phyloP scores from a whole-genome alignment of 1,140 invertebrate species.

The Drosophila arawakana region DNA sequence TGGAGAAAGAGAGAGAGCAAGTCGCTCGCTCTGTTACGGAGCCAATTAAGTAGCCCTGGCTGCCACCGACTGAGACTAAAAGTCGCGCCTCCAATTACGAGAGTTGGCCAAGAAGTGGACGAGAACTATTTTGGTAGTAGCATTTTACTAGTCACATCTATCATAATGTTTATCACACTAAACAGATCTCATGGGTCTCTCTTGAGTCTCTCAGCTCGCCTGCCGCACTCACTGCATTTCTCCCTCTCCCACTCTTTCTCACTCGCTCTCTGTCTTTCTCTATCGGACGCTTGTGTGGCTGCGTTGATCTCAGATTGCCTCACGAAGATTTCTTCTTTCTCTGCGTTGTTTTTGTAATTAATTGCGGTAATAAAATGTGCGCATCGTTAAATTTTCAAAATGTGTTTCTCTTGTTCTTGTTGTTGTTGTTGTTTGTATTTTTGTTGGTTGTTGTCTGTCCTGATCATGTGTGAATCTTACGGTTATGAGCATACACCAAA shows the following conservation, averaged over 20 bases:
- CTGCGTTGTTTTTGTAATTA: conserved; percentile 81
- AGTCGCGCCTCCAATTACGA: conserved; percentile 65
- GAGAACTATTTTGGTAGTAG: conserved; percentile 81
- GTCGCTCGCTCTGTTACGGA: not conserved
- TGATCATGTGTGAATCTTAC: conserved; percentile 74
- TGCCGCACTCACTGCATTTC: not conserved
- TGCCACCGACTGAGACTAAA: conserved; percentile 22
- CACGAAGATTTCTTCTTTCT: conserved; percentile 65
- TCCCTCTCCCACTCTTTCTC: conserved; percentile 6
- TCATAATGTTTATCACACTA: conserved; percentile 73
- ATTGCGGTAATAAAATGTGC: conserved; percentile 84
- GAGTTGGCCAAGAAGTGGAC: conserved; percentile 28
- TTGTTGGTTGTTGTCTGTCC: conserved; percentile 22
- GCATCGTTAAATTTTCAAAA: conserved; percentile 82
- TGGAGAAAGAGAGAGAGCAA: not conserved
- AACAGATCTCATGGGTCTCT: conserved; percentile 13
- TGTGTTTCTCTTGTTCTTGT: conserved; percentile 71
- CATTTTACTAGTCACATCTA: conserved; percentile 82
- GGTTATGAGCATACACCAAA: conserved; percentile 60
- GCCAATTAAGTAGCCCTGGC: conserved; percentile 50
- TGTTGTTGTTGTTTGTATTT: conserved; percentile 30
- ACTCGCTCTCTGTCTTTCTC: conserved; percentile 18
- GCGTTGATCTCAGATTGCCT: conserved; percentile 55
- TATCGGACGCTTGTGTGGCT: conserved; percentile 16
- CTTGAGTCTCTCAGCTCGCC: conserved; percentile 8